These are phyloP conservation scores for Pachycephala philippinensis DNA, from an alignment of 2,113 vertebrate species.

Conservation along the genomic window DNA sequence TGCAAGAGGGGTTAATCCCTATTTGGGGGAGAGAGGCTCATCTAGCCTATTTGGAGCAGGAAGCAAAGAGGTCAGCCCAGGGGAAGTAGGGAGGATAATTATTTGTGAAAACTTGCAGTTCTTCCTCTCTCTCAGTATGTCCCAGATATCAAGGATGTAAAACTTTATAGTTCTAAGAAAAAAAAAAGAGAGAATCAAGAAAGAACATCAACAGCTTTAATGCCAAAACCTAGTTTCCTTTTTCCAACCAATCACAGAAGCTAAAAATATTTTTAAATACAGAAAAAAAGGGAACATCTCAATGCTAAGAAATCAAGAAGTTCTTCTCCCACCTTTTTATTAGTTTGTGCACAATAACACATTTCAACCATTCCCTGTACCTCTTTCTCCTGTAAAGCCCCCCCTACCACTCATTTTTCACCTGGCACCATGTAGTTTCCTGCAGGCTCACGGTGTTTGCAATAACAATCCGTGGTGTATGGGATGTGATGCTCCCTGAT, in stretches of 20 bases:
- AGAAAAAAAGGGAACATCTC: not conserved
- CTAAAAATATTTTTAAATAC: not conserved
- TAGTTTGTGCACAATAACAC: not conserved
- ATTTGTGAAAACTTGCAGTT: not conserved
- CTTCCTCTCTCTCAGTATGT: not conserved
- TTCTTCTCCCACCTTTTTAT: not conserved
- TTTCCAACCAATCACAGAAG: not conserved
- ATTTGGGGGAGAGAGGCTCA: not conserved
- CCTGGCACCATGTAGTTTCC: not conserved
- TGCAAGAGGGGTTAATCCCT: not conserved
- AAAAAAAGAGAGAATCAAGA: not conserved
- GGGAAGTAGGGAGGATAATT: not conserved
- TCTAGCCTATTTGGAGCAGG: not conserved
- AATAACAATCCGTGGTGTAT: accelerated
- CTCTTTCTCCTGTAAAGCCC: not conserved
- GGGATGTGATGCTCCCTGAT: not conserved
- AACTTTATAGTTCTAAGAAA: not conserved
- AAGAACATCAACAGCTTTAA: not conserved
- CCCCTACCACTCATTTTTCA: not conserved
- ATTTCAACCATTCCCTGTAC: not conserved
- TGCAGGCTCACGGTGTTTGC: not conserved
- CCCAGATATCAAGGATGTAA: not conserved
- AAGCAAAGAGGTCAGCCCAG: not conserved
- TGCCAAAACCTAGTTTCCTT: not conserved
- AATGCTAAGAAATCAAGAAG: not conserved